Evolutionary conservation across 2,113 vertebrate genomes (phyloP).

Genomic region (Aspidoscelis tigris): DNA sequence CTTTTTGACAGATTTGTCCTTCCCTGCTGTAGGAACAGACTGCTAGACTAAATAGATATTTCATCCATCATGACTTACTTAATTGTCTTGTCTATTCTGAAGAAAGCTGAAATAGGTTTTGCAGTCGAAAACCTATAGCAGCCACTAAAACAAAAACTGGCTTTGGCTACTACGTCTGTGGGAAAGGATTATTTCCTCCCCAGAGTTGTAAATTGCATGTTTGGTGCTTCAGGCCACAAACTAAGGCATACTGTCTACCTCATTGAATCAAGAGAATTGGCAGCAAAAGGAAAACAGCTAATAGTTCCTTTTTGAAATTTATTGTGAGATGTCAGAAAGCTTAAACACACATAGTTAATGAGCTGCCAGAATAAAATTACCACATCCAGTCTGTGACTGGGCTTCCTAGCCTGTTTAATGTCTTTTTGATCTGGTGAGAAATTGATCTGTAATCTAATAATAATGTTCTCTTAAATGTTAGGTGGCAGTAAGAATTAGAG

Average conservation of each 20-base stretch:
- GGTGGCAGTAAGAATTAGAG: constrained; percentile 33
- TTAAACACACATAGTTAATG: not conserved
- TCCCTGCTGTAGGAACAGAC: not conserved
- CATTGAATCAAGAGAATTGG: not conserved
- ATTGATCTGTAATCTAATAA: constrained; percentile 18
- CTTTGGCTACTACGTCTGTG: not conserved
- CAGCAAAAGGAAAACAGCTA: not conserved
- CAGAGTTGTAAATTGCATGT: not conserved
- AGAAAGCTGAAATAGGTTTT: not conserved
- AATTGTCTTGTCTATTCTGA: too few species aligned
- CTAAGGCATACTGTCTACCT: not conserved
- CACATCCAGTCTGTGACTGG: not conserved
- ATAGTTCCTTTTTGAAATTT: not conserved
- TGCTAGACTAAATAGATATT: not conserved
- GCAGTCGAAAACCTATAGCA: not conserved
- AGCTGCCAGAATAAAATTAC: not conserved
- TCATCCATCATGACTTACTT: not conserved
- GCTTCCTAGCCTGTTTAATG: not conserved
- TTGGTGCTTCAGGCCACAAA: too few species aligned
- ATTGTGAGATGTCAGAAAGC: not conserved
- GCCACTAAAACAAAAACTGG: not conserved
- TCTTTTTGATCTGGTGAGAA: constrained; percentile 32
- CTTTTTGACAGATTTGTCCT: too few species aligned
- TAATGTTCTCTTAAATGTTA: constrained; percentile 36
- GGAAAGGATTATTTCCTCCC: too few species aligned